phyloP scores from a whole-genome alignment of 2,888 invertebrate genomes.

The Cryptops parisi region DNA sequence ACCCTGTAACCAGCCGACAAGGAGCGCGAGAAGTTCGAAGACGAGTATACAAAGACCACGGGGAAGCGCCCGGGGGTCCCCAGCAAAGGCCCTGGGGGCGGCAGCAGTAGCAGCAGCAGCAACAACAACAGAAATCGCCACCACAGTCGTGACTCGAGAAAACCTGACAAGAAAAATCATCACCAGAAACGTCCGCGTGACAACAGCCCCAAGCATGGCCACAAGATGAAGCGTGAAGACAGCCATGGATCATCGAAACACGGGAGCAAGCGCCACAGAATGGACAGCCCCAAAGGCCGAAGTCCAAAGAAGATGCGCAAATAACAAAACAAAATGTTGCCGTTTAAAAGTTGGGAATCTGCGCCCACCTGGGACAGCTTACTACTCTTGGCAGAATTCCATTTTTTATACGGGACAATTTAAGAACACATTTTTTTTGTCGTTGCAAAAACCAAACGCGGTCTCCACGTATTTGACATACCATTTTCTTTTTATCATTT shows the following conservation, averaged over 20 bases:
- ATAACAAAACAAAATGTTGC: no score
- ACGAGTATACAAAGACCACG: slow-evolving; percentile 23
- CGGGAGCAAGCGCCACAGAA: slow-evolving; percentile 39
- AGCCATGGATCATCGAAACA: slow-evolving; percentile 19
- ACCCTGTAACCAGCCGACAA: slow-evolving; percentile 72
- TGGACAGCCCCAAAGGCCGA: slow-evolving; percentile 49
- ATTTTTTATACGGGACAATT: no score
- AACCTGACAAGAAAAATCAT: slow-evolving; percentile 13
- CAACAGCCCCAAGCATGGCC: slow-evolving; percentile 21
- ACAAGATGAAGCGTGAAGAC: slow-evolving; percentile 20
- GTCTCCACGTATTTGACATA: no score
- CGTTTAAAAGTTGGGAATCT: no score
- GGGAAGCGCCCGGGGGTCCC: slow-evolving; percentile 11
- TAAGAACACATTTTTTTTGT: no score
- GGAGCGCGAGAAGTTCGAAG: slow-evolving; percentile 42
- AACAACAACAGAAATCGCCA: neutral
- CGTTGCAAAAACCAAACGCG: no score
- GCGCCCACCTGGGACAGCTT: no score
- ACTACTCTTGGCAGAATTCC: no score
- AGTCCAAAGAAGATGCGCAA: slow-evolving; percentile 26
- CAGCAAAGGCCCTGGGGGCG: neutral
- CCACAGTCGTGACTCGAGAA: slow-evolving; percentile 5
- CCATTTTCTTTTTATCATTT: no score
- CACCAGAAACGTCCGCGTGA: slow-evolving; percentile 16
- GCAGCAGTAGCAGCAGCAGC: neutral